These are phyloP conservation scores for Tragelaphus scriptus DNA, from an alignment of 2,113 vertebrate species.

Conservation along the genomic window DNA sequence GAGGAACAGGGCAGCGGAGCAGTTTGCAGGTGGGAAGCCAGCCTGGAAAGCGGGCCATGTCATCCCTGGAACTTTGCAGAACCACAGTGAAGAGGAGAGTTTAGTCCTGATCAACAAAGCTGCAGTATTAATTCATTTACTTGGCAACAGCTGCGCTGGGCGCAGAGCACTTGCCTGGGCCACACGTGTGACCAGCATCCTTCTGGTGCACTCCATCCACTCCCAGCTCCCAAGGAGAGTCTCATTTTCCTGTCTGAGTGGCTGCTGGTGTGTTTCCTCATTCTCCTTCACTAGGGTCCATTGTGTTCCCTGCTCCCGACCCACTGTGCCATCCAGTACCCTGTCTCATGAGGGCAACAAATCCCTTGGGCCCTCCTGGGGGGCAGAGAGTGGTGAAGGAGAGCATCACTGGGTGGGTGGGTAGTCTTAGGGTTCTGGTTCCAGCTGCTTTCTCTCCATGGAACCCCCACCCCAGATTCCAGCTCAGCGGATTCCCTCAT, in stretches of 20 bases:
- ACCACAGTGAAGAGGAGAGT: not conserved
- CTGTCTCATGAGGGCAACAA: not conserved
- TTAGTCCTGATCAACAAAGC: not conserved
- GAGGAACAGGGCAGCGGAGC: not conserved
- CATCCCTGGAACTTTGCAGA: not conserved
- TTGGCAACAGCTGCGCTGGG: not conserved
- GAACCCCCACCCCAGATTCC: not conserved
- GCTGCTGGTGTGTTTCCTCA: rapidly evolving
- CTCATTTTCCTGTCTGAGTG: not conserved
- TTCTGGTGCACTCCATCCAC: not conserved
- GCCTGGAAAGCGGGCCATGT: not conserved
- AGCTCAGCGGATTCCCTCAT: not conserved
- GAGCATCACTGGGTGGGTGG: not conserved
- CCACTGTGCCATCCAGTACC: not conserved
- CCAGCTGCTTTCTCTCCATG: not conserved
- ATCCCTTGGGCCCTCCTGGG: not conserved
- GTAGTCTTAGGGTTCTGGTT: not conserved
- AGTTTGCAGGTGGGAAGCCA: not conserved
- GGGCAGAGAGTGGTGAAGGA: not conserved
- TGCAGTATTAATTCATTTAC: not conserved
- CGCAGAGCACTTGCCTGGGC: not conserved
- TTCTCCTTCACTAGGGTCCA: not conserved
- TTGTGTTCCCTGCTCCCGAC: not conserved
- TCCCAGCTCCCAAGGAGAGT: not conserved
- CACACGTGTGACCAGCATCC: not conserved